These are phyloP conservation scores for Spea bombifrons DNA, from an alignment of 2,113 vertebrate species.

Conservation along the genomic window DNA sequence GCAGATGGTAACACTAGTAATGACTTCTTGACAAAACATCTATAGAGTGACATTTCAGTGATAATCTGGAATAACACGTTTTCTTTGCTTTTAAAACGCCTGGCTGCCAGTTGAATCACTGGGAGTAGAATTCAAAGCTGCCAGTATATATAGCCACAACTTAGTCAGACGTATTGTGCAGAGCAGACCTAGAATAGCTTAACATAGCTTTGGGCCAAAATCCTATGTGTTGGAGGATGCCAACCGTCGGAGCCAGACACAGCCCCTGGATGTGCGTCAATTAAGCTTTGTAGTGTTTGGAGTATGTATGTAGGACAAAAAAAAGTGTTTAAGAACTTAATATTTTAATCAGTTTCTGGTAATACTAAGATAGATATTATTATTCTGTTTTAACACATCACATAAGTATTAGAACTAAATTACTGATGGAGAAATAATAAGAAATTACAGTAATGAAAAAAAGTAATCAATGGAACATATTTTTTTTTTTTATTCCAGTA, in stretches of 20 bases:
- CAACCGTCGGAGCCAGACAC: slow-evolving; percentile 52
- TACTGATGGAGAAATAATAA: background rate
- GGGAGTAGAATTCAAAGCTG: slow-evolving; percentile 50
- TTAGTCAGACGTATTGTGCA: slow-evolving; percentile 36
- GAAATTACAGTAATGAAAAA: slow-evolving; percentile 2
- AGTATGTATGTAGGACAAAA: slow-evolving; percentile 40
- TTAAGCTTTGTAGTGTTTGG: slow-evolving; percentile 39
- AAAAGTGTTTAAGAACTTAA: slow-evolving; percentile 38
- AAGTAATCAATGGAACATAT: slow-evolving; percentile 16
- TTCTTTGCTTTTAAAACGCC: too few species aligned
- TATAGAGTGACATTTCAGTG: too few species aligned
- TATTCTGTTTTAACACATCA: too few species aligned
- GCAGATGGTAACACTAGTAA: too few species aligned
- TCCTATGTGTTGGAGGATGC: slow-evolving; percentile 47
- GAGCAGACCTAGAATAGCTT: slow-evolving; percentile 43
- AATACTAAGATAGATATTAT: too few species aligned
- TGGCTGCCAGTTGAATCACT: slow-evolving; percentile 14
- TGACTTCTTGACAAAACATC: too few species aligned
- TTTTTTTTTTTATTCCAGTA: slow-evolving; percentile 17
- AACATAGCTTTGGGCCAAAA: slow-evolving; percentile 47
- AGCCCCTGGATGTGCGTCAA: slow-evolving; percentile 24
- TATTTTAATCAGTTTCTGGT: background rate
- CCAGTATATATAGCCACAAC: slow-evolving; percentile 26
- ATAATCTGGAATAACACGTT: too few species aligned
- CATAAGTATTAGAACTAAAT: background rate